Base-by-base conservation (phyloP, 2,888 invertebrate species). In the Folsomia candida region DNA sequence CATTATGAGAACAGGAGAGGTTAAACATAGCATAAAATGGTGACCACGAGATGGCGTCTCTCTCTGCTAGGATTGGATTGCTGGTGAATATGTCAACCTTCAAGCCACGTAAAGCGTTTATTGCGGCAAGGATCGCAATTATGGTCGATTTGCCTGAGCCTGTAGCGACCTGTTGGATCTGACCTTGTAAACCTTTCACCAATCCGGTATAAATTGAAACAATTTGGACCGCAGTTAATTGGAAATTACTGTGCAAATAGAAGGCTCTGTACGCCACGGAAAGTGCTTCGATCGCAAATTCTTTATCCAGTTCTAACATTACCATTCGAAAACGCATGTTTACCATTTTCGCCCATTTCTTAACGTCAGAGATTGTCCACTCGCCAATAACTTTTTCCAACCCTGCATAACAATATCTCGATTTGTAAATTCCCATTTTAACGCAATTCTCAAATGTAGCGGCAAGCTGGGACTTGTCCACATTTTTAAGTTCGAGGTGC, bases 31-130 rank as follows among this genome's bases (percentile, higher is more conserved):
- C 1, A 26, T 71, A 73, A 59, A 75, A 71, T 51, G 22, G 9
- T 0, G 63, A 4, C 71, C 71, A 71, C 18, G 59, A 47, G 20
- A 59, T 60, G 11, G 75, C 64, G 63, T 75, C 75, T 24, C 75
- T 37, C 61, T 71, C 71, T 3, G 75, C 75, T 1, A 75, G 66
- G 3, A 71, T 68, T 9, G 71, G 64, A 57, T 59, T 73, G 26
- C 69, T 69, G 1, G 75, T 75, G 68, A 67, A 69, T 2, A 75
- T 20, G 54, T 73, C 73, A 14, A 74, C 67, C 3, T 2, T 37
- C 11, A 22, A 4, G 2, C 57, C 25, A 4, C 27, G 54, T 20
- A 71, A 25, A 14, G 47, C 47, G 20, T 51, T 63, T 2, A 68
- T 58, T 6, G 57, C 51, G 2, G 71, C 63, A 2, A 68, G 14